phyloP scores from a whole-genome alignment of 2,797 vertebrate genomes.

The Chelidonichthys spinosus region DNA sequence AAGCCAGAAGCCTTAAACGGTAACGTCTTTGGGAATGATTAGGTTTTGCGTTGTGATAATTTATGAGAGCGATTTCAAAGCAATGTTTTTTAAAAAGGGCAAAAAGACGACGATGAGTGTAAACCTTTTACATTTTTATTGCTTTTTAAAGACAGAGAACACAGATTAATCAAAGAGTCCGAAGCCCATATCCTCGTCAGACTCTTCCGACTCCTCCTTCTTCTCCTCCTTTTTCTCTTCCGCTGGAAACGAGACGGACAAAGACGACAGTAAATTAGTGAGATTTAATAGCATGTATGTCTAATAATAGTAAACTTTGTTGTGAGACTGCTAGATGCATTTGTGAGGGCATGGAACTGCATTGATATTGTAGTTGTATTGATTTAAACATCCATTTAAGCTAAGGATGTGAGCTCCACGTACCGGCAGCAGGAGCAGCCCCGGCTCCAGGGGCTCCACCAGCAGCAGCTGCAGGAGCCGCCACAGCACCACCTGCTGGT shows the following conservation, averaged over 20 bases:
- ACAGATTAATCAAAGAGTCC: slow-evolving; percentile 88
- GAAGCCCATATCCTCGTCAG: slow-evolving; percentile 91
- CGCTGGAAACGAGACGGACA: slow-evolving; percentile 65
- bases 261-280: slow-evolving; percentile 13
- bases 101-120: slow-evolving; percentile 44
- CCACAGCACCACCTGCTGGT: slow-evolving; percentile 87
- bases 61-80: not conserved
- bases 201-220: slow-evolving; percentile 90
- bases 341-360: not conserved
- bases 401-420: not conserved
- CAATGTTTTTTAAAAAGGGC: slow-evolving; percentile 8
- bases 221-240: slow-evolving; percentile 92
- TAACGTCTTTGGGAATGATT: slow-evolving; percentile 17
- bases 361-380: not conserved
- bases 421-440: slow-evolving; percentile 85
- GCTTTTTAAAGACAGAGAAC: slow-evolving; percentile 74
- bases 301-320: not conserved
- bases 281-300: not conserved
- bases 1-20: not conserved
- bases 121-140: slow-evolving; percentile 86
- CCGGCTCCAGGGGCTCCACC: slow-evolving; percentile 74
- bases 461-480: slow-evolving; percentile 77
- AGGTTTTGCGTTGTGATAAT: not conserved
- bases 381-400: not conserved
- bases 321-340: not conserved